Evolutionary conservation across 2,113 vertebrate species (phyloP).

Genomic region (Ailuropoda melanoleuca): DNA sequence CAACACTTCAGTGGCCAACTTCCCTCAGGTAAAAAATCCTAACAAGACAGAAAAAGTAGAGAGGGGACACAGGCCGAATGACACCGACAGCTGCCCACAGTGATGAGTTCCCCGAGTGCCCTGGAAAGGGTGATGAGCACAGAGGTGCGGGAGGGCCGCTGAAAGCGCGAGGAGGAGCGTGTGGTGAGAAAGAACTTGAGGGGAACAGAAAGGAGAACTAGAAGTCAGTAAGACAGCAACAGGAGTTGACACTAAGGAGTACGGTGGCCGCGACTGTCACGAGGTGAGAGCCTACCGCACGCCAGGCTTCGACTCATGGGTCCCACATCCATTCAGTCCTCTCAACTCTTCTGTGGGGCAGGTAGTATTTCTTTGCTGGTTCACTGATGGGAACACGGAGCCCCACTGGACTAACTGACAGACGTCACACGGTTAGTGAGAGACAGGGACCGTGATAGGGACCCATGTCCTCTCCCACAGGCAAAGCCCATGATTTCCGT

Average conservation of each 20-base stretch:
- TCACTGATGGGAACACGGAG: background rate
- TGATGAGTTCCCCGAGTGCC: background rate
- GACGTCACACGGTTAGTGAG: background rate
- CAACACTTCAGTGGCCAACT: background rate
- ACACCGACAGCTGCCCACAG: background rate
- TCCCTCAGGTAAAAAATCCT: background rate
- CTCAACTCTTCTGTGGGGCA: background rate
- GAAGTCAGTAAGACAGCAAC: background rate
- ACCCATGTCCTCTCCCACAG: background rate
- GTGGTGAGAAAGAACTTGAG: background rate
- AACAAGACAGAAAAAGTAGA: background rate
- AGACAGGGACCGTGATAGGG: background rate
- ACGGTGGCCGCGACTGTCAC: background rate
- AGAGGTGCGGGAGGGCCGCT: background rate
- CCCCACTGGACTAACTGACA: background rate
- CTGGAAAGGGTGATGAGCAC: background rate
- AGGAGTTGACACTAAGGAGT: background rate
- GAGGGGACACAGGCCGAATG: background rate
- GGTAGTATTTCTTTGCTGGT: background rate
- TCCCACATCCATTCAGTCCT: background rate
- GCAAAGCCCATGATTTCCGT: background rate
- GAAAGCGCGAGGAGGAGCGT: background rate
- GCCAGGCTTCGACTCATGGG: background rate
- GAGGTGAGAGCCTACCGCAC: rapidly evolving
- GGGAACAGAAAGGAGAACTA: background rate